Conservation (phyloP, 2,888 invertebrate genomes). For the Pollenia amentaria region DNA sequence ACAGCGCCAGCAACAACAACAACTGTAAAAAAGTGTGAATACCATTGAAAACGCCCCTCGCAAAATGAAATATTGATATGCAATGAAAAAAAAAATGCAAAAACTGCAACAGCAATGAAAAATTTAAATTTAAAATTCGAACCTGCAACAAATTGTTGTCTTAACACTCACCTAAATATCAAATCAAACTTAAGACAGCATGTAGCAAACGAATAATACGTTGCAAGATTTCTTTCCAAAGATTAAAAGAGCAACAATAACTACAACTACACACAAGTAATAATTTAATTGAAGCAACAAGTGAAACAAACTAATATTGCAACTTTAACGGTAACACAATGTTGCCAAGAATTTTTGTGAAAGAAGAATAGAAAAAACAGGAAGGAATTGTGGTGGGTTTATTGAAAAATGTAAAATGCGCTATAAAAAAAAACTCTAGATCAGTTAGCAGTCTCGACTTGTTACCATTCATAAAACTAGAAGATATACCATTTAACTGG, state of each 20-base stretch:
- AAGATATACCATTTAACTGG: no score
- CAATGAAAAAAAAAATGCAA: slow-evolving; percentile 16
- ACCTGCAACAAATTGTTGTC: slow-evolving; percentile 57
- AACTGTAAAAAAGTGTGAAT: slow-evolving; percentile 61
- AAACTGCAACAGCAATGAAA: slow-evolving; percentile 22
- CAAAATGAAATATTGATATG: slow-evolving; percentile 55
- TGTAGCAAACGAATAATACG: slow-evolving; percentile 27
- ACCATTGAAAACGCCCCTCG: slow-evolving; percentile 63
- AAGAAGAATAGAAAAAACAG: background rate
- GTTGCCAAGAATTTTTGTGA: slow-evolving; percentile 35
- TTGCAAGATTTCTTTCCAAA: slow-evolving; percentile 49
- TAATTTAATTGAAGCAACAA: slow-evolving; percentile 67
- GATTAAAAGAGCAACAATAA: slow-evolving; percentile 18
- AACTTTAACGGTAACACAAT: slow-evolving; percentile 20
- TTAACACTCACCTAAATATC: slow-evolving; percentile 49
- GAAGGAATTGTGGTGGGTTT: no score
- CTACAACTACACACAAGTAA: slow-evolving; percentile 12
- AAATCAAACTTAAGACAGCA: slow-evolving; percentile 38
- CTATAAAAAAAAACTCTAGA: no score
- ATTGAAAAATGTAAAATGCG: no score
- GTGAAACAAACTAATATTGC: slow-evolving; percentile 45
- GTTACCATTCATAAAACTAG: no score
- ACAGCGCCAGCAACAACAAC: slow-evolving; percentile 21
- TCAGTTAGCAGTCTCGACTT: no score
- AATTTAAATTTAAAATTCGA: slow-evolving; percentile 5